Evolutionary conservation across 2,888 invertebrate genomes (phyloP), one percentile per base, ranked within the genome.

Genomic region (Druceiella hillmani): DNA sequence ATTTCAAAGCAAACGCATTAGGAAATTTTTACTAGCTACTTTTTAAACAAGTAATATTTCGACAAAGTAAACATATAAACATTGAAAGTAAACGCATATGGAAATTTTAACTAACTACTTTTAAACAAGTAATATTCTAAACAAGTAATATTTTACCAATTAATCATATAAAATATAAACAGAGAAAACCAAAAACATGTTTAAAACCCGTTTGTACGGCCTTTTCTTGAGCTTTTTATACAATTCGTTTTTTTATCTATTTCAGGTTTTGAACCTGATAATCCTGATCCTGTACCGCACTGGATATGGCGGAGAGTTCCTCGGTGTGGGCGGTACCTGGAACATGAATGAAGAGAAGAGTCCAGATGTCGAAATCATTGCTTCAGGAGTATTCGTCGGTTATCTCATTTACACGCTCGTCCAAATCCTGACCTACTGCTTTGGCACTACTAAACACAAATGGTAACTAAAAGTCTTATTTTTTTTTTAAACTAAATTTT

Each of bases 321-420:
- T 91, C 43, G 90, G 90, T 20, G 85, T 90, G 35, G 89, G 90
- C 29, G 90, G 89, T 38, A 88, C 88, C 11, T 90, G 90, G 89
- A 90, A 90, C 65, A 71, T 90, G 33, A 87, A 89, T 53, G 89
- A 90, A 59, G 87, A 87, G 58, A 89, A 89, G 66, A 87, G 82
- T 58, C 81, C 88, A 0, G 90, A 90, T 53, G 84, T 85, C 11
- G 90, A 91, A 70, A 89, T 90, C 45, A 82, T 91, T 1, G 89
- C 89, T 0, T 87, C 88, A 0, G 90, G 90, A 5, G 83, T 90
- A 3, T 83, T 89, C 49, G 86, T 91, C 4, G 90, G 90, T 10
- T 91, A 82, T 61, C 79, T 89, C 52, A 83, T 91, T 39, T 91
- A 89, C 65, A 90, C 89, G 1, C 67, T 76, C 2, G 86, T 84